Percentiles rank a stretch among this genome's conserved stretches.
Conservation (phyloP, 2,113 vertebrate species). For the Otocyon megalotis region DNA sequence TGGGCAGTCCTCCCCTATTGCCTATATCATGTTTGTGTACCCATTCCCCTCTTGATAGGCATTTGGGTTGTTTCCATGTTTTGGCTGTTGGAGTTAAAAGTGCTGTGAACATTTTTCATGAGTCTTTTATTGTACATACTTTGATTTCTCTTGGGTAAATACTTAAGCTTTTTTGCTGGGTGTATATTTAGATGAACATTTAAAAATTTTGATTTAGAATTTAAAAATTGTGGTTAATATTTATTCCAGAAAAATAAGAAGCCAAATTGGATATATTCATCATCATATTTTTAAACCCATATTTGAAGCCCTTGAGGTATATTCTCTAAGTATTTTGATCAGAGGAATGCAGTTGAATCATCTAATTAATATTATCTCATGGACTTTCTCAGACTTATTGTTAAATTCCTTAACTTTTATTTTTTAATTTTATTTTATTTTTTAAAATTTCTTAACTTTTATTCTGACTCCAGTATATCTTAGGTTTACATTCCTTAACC, state of each 20-base stretch:
- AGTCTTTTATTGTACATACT: not conserved
- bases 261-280: not conserved
- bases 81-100: not conserved
- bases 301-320: not conserved
- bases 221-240: conserved; percentile 27
- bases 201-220: not conserved
- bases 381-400: not conserved
- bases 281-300: conserved; percentile 17
- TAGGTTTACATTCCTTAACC: conserved; percentile 4
- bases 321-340: not conserved
- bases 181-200: conserved; percentile 20
- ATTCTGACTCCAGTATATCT: not conserved
- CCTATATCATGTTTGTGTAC: not conserved
- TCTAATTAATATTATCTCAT: conserved; percentile 1
- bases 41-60: not conserved
- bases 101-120: not conserved
- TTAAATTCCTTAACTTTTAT: conserved; percentile 33
- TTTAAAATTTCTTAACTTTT: conserved; percentile 1
- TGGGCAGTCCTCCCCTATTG: not conserved
- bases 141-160: conserved; percentile 35
- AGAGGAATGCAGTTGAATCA: conserved; percentile 10
- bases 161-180: not conserved
- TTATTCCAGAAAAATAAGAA: conserved; percentile 23
- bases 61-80: not conserved
- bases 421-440: not conserved